Evolutionary conservation across 1,140 invertebrate species (phyloP).

Genomic region (Lepidotrigona ventralis): DNA sequence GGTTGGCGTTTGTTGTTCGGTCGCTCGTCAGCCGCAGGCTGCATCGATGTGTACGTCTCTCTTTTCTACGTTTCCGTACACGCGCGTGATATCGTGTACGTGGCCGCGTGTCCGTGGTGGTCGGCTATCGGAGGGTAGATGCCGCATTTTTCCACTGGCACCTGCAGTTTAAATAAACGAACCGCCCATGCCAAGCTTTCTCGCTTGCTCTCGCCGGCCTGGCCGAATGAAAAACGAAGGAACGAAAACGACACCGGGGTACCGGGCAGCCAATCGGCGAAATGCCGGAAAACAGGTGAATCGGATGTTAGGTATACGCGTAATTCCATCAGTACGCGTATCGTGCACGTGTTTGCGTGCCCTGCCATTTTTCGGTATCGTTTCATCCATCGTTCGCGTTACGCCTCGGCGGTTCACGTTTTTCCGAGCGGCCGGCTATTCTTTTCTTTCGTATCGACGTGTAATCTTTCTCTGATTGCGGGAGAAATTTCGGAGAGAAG

Average conservation of each 20-base stretch:
- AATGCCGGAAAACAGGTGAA: slow-evolving; percentile 24
- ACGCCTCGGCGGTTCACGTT: neutral
- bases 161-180: slow-evolving; percentile 74
- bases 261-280: slow-evolving; percentile 69
- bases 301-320: slow-evolving; percentile 37
- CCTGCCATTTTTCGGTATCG: neutral
- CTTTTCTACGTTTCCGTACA: slow-evolving; percentile 26
- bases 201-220: slow-evolving; percentile 22
- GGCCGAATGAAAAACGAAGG: slow-evolving; percentile 69
- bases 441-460: neutral
- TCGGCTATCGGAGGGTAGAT: slow-evolving; percentile 40
- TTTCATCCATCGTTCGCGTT: neutral
- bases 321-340: slow-evolving; percentile 12
- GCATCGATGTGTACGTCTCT: slow-evolving; percentile 48
- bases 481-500: neutral
- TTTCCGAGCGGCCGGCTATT: rapidly evolving
- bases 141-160: slow-evolving; percentile 70
- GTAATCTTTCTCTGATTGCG: neutral
- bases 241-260: slow-evolving; percentile 55
- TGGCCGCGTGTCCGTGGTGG: neutral
- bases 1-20: slow-evolving; percentile 72
- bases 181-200: slow-evolving; percentile 64
- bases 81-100: neutral
- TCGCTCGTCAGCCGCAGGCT: slow-evolving; percentile 74
- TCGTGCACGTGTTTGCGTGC: neutral